These are phyloP conservation scores for Hypotaenidia philippensis DNA, from an alignment of 2,797 vertebrate genomes.

Conservation along the genomic window DNA sequence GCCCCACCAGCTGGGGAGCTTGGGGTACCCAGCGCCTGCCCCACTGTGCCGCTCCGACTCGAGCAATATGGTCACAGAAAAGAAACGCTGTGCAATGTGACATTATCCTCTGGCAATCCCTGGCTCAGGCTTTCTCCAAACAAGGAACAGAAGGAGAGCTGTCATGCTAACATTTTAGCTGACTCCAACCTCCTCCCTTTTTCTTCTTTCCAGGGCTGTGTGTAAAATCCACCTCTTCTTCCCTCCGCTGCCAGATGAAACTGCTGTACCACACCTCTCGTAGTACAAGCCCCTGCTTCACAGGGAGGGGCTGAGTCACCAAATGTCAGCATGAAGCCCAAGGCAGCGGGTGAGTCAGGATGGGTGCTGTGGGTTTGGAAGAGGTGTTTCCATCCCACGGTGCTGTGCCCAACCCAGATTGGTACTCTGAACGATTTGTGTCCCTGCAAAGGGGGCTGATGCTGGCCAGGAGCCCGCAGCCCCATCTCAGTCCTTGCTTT, in stretches of 20 bases:
- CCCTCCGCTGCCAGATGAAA: background rate
- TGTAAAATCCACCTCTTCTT: constrained; percentile 20
- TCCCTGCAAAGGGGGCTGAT: background rate
- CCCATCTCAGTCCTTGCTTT: background rate
- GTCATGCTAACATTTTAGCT: constrained; percentile 46
- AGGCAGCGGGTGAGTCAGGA: background rate
- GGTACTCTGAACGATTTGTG: fast-evolving
- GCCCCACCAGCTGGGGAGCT: background rate
- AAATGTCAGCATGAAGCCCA: background rate
- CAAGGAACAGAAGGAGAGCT: constrained; percentile 51
- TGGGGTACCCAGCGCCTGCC: background rate
- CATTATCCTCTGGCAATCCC: background rate
- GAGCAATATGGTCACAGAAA: background rate
- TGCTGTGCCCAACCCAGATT: background rate
- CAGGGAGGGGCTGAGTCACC: background rate
- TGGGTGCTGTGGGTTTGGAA: background rate
- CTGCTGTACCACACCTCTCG: background rate
- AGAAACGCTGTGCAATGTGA: background rate
- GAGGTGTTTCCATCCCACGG: background rate
- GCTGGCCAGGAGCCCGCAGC: background rate
- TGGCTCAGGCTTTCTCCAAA: background rate
- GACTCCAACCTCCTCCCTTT: constrained; percentile 36
- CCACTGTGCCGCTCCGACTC: fast-evolving
- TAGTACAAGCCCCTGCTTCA: background rate
- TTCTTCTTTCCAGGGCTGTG: background rate